Evolutionary conservation across 2,113 vertebrate genomes (phyloP).

Genomic region (Semnornis frantzii): DNA sequence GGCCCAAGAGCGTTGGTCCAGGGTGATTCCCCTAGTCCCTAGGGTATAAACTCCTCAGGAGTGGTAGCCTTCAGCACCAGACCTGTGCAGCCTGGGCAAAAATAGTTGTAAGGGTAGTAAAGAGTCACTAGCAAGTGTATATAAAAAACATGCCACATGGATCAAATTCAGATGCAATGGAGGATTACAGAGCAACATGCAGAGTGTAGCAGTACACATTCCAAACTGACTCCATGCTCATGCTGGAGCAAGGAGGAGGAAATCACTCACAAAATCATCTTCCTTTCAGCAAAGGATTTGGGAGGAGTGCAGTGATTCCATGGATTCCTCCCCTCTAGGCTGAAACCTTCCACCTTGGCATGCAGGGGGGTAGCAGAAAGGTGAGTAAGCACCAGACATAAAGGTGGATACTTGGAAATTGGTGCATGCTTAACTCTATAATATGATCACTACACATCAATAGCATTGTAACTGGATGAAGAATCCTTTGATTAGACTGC

Average conservation of each 20-base stretch:
- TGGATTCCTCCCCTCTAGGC: not conserved
- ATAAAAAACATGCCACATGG: fast-evolving
- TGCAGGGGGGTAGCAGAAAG: not conserved
- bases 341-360: not conserved
- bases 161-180: not conserved
- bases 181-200: not conserved
- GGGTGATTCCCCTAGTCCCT: fast-evolving
- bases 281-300: not conserved
- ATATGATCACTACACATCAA: not conserved
- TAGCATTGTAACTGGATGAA: not conserved
- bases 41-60: not conserved
- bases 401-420: not conserved
- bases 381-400: not conserved
- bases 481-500: not conserved
- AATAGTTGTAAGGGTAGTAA: not conserved
- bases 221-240: fast-evolving
- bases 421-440: not conserved
- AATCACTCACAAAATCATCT: not conserved
- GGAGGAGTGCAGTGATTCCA: not conserved
- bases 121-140: not conserved
- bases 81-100: not conserved
- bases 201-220: fast-evolving
- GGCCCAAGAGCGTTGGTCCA: not conserved
- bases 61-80: not conserved
- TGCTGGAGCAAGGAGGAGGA: not conserved